Percentiles rank a stretch among this genome's conserved stretches.
Conservation (phyloP, 2,797 vertebrate species). For the Hapalemur alaotrensis region DNA sequence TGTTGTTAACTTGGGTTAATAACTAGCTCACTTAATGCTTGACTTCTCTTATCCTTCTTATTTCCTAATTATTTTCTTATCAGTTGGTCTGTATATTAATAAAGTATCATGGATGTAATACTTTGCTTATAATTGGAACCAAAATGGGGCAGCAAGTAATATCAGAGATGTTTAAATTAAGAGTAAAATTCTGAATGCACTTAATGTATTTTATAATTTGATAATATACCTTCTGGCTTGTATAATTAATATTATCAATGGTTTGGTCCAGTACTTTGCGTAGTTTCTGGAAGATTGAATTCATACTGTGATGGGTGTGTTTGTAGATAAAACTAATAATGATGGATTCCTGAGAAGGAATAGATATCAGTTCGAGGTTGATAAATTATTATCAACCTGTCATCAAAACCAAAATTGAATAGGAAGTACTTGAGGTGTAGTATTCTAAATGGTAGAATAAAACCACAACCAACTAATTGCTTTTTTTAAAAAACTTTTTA, state of each 20-base stretch:
- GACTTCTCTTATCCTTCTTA: background rate
- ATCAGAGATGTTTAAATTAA: background rate
- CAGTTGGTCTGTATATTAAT: background rate
- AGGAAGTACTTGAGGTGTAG: background rate
- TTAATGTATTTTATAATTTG: slow-evolving; percentile 24
- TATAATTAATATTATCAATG: background rate
- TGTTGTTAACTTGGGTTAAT: background rate
- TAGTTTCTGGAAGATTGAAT: background rate
- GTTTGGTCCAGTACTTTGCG: background rate
- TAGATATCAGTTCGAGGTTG: background rate
- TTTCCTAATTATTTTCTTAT: background rate
- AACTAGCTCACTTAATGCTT: background rate
- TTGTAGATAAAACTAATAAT: slow-evolving; percentile 42
- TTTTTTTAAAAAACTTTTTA: background rate
- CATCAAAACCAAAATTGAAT: slow-evolving; percentile 1
- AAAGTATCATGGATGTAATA: background rate
- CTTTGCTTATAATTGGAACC: slow-evolving; percentile 28
- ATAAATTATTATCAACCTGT: background rate
- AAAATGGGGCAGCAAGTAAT: background rate
- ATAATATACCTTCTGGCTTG: background rate
- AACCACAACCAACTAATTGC: background rate
- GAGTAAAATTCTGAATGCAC: background rate
- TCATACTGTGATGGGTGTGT: background rate
- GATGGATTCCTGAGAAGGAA: background rate
- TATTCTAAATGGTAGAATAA: background rate